These are phyloP conservation scores for Probosciger aterrimus DNA, from an alignment of 2,113 vertebrate species.

Conservation along the genomic window DNA sequence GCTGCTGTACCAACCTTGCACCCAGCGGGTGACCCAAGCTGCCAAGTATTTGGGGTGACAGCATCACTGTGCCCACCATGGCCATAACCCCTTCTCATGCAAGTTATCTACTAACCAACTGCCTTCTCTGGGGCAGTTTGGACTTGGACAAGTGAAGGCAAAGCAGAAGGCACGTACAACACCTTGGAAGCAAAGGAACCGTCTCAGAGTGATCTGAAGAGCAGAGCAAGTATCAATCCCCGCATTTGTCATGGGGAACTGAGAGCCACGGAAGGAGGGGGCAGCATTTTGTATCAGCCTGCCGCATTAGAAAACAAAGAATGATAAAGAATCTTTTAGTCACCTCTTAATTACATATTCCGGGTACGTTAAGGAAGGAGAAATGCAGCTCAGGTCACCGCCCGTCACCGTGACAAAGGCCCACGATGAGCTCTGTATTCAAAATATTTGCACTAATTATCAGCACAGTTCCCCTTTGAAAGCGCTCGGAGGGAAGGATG, in stretches of 20 bases:
- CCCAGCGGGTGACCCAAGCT: background rate
- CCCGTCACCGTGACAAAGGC: constrained; percentile 55
- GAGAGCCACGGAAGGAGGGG: constrained; percentile 6
- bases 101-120: rapidly evolving
- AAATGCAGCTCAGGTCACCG: constrained; percentile 46
- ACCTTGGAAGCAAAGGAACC: background rate
- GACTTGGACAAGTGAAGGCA: rapidly evolving
- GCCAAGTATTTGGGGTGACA: rapidly evolving
- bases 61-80: background rate
- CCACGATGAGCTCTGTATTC: constrained; percentile 49
- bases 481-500: constrained; percentile 1
- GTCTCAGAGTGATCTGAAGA: background rate
- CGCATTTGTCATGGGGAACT: background rate
- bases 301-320: constrained; percentile 41
- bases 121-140: background rate
- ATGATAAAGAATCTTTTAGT: constrained; percentile 44
- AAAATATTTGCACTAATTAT: constrained; percentile 68
- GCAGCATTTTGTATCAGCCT: constrained; percentile 39
- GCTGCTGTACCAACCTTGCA: rapidly evolving
- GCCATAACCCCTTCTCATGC: background rate
- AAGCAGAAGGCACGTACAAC: rapidly evolving
- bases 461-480: constrained; percentile 33
- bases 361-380: background rate
- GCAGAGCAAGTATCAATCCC: background rate
- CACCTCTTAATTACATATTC: constrained; percentile 60